Percentiles rank a stretch among this genome's conserved stretches.
Conservation (phyloP, 2,113 vertebrate species). For the Megalops atlanticus region DNA sequence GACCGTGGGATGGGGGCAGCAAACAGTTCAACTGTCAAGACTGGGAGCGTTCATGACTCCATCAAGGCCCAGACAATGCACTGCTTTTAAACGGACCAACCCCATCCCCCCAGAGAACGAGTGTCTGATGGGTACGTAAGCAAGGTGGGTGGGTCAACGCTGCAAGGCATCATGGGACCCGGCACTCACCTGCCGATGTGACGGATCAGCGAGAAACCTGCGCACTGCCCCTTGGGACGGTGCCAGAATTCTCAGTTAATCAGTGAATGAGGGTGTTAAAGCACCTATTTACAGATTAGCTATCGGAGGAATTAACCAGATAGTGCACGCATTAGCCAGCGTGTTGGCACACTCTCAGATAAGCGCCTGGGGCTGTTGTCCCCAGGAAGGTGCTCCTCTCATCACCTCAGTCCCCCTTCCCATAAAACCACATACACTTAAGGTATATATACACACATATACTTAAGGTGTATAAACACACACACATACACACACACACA, state of each 20-base stretch:
- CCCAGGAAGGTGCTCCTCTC: not conserved
- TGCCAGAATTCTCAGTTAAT: not conserved
- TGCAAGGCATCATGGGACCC: not conserved
- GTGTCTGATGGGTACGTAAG: not conserved
- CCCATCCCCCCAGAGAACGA: not conserved
- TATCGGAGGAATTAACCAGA: not conserved
- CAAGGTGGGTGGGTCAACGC: not conserved
- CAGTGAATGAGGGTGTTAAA: constrained; percentile 4
- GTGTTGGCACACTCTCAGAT: not conserved
- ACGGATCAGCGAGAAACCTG: not conserved
- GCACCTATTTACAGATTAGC: not conserved
- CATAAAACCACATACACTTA: not conserved
- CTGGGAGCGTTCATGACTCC: not conserved
- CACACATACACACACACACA: too few species aligned
- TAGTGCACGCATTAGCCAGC: not conserved
- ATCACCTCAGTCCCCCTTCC: not conserved
- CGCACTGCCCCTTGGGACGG: not conserved
- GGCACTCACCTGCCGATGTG: not conserved
- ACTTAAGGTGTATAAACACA: not conserved
- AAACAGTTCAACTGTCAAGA: not conserved
- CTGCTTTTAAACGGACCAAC: not conserved
- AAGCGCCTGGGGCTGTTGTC: not conserved
- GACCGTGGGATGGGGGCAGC: not conserved
- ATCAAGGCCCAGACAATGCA: not conserved
- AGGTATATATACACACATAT: not conserved